Percentiles rank a stretch among this genome's conserved stretches.
Conservation (phyloP, 2,888 invertebrate species). For the Abrostola tripartita region DNA sequence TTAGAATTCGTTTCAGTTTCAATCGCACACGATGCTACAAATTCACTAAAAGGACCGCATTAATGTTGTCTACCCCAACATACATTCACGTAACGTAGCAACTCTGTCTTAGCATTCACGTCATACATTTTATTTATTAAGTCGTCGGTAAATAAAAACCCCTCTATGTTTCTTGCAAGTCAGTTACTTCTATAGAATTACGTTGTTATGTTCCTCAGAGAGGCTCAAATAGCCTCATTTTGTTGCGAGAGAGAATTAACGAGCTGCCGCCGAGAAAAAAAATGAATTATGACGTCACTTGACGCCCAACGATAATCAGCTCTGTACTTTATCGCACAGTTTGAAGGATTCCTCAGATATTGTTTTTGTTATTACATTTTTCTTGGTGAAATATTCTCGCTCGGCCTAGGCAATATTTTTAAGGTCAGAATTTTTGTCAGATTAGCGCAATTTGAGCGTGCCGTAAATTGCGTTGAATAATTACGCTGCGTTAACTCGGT, state of each 20-base stretch:
- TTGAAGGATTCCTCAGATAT: constrained; percentile 64
- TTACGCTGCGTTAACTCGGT: constrained; percentile 49
- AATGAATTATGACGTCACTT: constrained; percentile 74
- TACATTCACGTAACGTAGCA: not conserved
- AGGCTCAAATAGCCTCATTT: constrained; percentile 72
- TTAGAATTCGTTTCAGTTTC: too few species aligned
- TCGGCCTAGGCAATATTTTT: constrained; percentile 42
- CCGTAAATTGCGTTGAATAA: constrained; percentile 54
- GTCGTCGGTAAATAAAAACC: constrained; percentile 44
- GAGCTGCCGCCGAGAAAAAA: constrained; percentile 66
- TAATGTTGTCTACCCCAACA: too few species aligned
- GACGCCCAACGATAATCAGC: constrained; percentile 70
- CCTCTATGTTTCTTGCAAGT: constrained; percentile 63
- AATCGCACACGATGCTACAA: too few species aligned
- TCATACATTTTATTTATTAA: constrained; percentile 45
- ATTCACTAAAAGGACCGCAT: too few species aligned
- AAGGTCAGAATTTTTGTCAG: constrained; percentile 53
- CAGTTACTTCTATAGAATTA: constrained; percentile 66
- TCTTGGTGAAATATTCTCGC: constrained; percentile 44
- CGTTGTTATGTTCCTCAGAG: constrained; percentile 64
- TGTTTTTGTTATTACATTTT: constrained; percentile 66
- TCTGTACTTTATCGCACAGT: constrained; percentile 67
- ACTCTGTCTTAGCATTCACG: constrained; percentile 2
- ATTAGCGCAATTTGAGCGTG: constrained; percentile 50
- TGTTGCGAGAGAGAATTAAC: constrained; percentile 70